Conservation (phyloP, 2,888 invertebrate genomes). For the Folsomia manolachei region DNA sequence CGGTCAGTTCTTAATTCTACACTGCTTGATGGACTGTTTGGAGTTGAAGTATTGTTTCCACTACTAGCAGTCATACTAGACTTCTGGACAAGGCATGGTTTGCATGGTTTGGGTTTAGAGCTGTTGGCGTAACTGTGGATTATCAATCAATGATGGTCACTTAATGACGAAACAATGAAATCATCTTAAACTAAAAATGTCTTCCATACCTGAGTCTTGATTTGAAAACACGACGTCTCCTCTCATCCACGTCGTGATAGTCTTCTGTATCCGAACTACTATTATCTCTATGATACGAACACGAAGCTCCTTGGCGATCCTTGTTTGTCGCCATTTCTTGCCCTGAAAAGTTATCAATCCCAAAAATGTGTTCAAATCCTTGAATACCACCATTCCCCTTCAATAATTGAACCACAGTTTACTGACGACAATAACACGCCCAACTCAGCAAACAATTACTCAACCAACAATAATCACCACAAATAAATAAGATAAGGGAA, state of each 20-base stretch:
- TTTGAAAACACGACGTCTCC: conserved; percentile 65
- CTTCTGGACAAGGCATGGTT: conserved; percentile 65
- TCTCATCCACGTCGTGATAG: conserved; percentile 70
- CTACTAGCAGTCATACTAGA: conserved; percentile 55
- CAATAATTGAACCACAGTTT: not conserved
- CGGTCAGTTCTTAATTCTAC: conserved; percentile 10
- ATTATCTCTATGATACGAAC: conserved; percentile 46
- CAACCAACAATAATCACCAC: too few species aligned
- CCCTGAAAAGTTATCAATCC: not conserved
- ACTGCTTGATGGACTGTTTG: conserved; percentile 23
- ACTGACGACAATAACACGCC: not conserved
- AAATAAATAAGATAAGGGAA: too few species aligned
- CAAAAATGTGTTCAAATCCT: too few species aligned
- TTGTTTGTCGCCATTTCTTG: conserved; percentile 32
- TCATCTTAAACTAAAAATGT: not conserved
- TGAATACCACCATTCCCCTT: not conserved
- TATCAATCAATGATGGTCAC: not conserved
- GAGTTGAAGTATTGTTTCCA: conserved; percentile 29
- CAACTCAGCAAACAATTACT: too few species aligned
- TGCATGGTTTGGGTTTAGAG: conserved; percentile 65
- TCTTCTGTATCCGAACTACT: conserved; percentile 82
- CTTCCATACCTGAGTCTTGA: conserved; percentile 65
- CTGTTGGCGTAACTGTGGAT: conserved; percentile 15
- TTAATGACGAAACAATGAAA: not conserved
- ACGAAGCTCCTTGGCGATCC: conserved; percentile 34